These are phyloP conservation scores for Entomyzon cyanotis DNA, from an alignment of 2,113 vertebrate genomes.

Conservation along the genomic window DNA sequence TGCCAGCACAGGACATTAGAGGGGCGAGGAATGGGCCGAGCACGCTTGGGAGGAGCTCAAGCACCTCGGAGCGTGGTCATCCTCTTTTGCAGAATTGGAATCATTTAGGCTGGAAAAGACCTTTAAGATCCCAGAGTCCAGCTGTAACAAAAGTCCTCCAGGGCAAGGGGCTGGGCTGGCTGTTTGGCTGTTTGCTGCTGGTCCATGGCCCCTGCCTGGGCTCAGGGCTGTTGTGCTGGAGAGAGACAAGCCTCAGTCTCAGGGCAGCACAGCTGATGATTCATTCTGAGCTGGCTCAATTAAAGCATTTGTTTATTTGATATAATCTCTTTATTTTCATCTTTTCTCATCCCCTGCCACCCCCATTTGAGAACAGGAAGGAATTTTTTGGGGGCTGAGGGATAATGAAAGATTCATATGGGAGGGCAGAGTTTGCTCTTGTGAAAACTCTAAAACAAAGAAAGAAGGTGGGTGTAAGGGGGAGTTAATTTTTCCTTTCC, in stretches of 20 bases:
- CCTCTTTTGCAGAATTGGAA: background rate
- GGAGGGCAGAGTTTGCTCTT: conserved; percentile 1
- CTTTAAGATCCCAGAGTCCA: background rate
- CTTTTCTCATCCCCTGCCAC: conserved; percentile 5
- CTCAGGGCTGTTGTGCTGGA: background rate
- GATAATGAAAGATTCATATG: conserved; percentile 35
- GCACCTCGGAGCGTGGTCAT: background rate
- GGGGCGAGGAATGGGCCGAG: conserved; percentile 29
- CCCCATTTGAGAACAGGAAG: conserved; percentile 2
- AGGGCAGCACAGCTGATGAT: background rate
- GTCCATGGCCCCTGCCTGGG: background rate
- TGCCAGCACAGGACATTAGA: conserved; percentile 57
- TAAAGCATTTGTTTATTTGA: conserved; percentile 34
- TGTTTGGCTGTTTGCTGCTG: background rate
- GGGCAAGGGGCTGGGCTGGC: background rate
- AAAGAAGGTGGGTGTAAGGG: conserved; percentile 53
- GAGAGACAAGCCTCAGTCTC: background rate
- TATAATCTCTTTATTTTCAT: conserved; percentile 45
- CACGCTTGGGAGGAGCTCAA: background rate
- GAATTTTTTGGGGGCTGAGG: conserved; percentile 1
- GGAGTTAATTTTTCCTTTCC: conserved; percentile 58
- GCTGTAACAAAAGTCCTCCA: background rate
- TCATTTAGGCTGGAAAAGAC: background rate
- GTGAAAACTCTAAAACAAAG: conserved; percentile 48
- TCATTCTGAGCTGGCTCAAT: conserved; percentile 7